These are phyloP conservation scores for Magallana nippona DNA, from an alignment of 2,888 invertebrate species.

Conservation along the genomic window DNA sequence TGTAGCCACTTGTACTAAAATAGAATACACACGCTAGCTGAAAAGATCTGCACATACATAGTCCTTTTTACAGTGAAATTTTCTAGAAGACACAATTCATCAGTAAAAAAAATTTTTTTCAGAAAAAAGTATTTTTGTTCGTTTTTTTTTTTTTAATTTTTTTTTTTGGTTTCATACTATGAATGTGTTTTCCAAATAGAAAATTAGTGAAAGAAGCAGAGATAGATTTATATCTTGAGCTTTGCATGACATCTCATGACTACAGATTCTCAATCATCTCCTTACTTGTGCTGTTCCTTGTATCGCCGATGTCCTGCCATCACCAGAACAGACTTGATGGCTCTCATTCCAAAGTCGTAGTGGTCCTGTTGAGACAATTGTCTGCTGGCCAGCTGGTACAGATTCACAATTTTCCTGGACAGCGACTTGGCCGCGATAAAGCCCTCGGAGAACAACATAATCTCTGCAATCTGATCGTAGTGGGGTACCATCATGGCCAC, in stretches of 20 bases:
- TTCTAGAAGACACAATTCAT: no score
- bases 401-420: constrained; percentile 79
- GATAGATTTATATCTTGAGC: no score
- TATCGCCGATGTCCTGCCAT: constrained; percentile 79
- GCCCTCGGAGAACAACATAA: constrained; percentile 80
- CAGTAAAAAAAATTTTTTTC: no score
- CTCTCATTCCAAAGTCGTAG: constrained; percentile 80
- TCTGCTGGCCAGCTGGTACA: constrained; percentile 79
- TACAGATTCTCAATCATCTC: background rate
- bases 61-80: no score
- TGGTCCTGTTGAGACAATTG: constrained; percentile 80
- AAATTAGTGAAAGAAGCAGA: no score
- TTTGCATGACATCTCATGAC: no score
- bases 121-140: no score
- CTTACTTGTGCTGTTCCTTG: constrained; percentile 72
- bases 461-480: constrained; percentile 79
- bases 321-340: constrained; percentile 79
- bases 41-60: no score
- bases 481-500: constrained; percentile 81
- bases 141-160: no score
- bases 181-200: no score
- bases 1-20: no score
- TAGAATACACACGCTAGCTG: no score
- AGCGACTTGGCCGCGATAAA: constrained; percentile 78
- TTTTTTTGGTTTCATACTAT: background rate